Base-by-base conservation (phyloP, 2,888 invertebrate genomes). In the Macaria notata region DNA sequence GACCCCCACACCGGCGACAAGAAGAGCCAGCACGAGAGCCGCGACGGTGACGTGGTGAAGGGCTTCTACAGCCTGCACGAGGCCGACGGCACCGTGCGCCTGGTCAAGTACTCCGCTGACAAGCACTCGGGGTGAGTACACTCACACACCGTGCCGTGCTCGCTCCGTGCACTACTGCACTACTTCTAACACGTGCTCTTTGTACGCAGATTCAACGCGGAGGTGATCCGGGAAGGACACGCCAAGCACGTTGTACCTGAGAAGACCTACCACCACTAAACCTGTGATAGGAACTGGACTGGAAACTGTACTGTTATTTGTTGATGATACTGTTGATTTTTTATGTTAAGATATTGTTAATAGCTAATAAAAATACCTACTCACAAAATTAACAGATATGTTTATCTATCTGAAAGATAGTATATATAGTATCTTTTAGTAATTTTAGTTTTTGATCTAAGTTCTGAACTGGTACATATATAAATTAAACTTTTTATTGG, bases 11-110 rank as follows among this genome's bases (percentile, higher is more conserved):
- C 88, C 54, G 84, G 84, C 19, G 91, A 92, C 77, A 68, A 75
- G 67, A 87, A 88, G 72, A 73, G 70, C 61, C 88, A 88, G 70
- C 75, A 83, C 48, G 92, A 92, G 76, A 75, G 79, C 63, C 81
- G 86, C 54, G 87, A 90, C 78, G 93, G 93, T 4, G 88, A 93
- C 69, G 84, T 81, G 29, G 93, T 93, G 56, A 86, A 90, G 68
- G 93, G 93, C 29, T 66, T 90, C 68, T 93, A 93, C 78, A 86
- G 84, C 39, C 79, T 92, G 59, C 88, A 90, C 69, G 89, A 92
- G 70, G 83, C 92, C 30, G 91, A 88, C 58, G 92, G 92, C 62
- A 86, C 87, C 65, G 69, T 90, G 63, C 82, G 91, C 65, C 84
- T 83, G 38, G 92, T 92, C 5, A 83, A 90, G 66, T 92, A 92